A percentile compares a stretch with the other conserved stretches of the same genome.
These are phyloP conservation scores for Parasteatoda tepidariorum DNA, from an alignment of 1,140 invertebrate species.

Conservation along the genomic window DNA sequence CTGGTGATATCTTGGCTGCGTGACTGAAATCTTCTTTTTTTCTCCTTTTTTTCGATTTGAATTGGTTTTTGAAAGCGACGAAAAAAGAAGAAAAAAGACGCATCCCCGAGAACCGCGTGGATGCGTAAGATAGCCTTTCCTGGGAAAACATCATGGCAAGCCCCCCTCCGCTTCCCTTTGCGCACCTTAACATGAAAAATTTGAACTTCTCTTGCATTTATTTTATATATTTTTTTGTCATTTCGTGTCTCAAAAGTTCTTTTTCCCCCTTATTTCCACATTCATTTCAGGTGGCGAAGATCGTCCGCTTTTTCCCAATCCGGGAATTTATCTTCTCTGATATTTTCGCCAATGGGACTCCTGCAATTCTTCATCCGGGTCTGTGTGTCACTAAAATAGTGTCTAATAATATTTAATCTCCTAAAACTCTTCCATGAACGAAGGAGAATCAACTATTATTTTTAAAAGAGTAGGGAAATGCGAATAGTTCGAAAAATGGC, in stretches of 20 bases:
- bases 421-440: background rate
- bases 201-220: background rate
- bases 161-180: background rate
- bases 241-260: background rate
- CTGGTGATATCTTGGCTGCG: constrained; percentile 59
- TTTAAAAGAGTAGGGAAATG: background rate
- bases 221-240: background rate
- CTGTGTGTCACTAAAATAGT: background rate
- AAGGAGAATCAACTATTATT: background rate
- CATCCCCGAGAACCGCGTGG: constrained; percentile 46
- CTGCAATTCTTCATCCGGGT: background rate
- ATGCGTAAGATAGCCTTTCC: constrained; percentile 38
- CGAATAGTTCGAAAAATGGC: background rate
- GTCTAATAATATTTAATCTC: background rate
- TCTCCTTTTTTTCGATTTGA: constrained; percentile 43
- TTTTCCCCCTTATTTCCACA: background rate
- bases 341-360: background rate
- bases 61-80: constrained; percentile 61
- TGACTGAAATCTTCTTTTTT: constrained; percentile 43
- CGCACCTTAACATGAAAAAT: background rate
- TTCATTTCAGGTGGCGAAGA: background rate
- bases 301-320: background rate
- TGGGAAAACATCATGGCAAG: constrained; percentile 36
- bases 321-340: background rate
- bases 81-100: constrained; percentile 48